phyloP scores from a whole-genome alignment of 64 coral and sea anemone species.

The Trachythela sp. region DNA sequence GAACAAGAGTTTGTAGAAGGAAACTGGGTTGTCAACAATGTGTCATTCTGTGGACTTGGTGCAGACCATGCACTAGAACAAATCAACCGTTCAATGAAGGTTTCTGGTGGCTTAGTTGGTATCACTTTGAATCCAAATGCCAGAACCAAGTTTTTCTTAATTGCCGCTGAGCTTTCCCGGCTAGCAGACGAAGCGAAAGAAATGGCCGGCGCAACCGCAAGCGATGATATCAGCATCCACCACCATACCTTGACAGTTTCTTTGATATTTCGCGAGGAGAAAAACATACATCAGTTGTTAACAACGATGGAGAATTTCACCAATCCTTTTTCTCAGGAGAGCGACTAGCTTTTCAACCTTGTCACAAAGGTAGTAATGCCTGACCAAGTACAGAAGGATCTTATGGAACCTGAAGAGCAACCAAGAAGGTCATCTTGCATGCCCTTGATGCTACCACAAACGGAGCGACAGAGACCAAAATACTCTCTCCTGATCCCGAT shows the following conservation, averaged over 20 bases:
- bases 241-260: background rate
- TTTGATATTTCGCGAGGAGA: conserved; percentile 11
- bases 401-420: conserved; percentile 28
- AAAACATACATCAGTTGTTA: conserved; percentile 22
- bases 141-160: conserved; percentile 53
- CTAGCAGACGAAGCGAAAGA: conserved; percentile 50
- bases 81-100: conserved; percentile 61
- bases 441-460: background rate
- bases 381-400: conserved; percentile 44
- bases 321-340: conserved; percentile 40
- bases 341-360: conserved; percentile 25
- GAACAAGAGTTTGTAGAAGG: conserved; percentile 46
- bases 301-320: conserved; percentile 33
- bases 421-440: conserved; percentile 20
- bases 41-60: conserved; percentile 52
- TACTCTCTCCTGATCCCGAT: conserved; percentile 5
- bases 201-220: conserved; percentile 29
- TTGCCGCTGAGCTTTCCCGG: conserved; percentile 46
- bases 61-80: conserved; percentile 50
- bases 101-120: conserved; percentile 41
- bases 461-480: background rate
- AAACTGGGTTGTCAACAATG: conserved; percentile 57
- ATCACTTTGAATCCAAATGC: conserved; percentile 38
- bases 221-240: background rate
- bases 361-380: conserved; percentile 37